A percentile compares a stretch with the other conserved stretches of the same genome.
phyloP scores from a whole-genome alignment of 2,888 invertebrate species.

The Drosophila lacicola region DNA sequence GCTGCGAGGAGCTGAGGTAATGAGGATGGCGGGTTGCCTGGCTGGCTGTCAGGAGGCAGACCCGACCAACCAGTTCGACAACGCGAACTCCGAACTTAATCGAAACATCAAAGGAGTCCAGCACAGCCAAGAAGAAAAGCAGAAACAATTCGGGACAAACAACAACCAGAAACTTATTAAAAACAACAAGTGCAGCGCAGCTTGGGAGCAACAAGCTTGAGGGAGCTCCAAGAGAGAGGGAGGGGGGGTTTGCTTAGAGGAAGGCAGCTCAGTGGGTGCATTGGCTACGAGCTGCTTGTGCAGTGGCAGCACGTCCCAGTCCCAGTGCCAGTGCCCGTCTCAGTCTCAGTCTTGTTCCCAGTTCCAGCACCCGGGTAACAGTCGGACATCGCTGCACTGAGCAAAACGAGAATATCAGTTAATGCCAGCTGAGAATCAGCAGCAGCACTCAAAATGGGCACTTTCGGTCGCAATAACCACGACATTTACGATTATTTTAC shows the following conservation, averaged over 20 bases:
- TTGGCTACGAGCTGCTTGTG: constrained; percentile 63
- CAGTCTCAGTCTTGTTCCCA: constrained; percentile 4
- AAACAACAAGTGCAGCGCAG: constrained; percentile 80
- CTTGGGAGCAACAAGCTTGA: constrained; percentile 35
- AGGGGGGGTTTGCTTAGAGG: background rate
- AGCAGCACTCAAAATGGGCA: constrained; percentile 82
- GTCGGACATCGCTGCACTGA: constrained; percentile 70
- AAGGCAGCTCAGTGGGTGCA: constrained; percentile 28
- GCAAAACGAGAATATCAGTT: constrained; percentile 81
- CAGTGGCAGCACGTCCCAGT: constrained; percentile 75
- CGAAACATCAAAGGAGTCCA: constrained; percentile 78
- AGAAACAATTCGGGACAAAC: constrained; percentile 22
- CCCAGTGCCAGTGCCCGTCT: constrained; percentile 12
- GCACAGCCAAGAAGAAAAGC: constrained; percentile 32
- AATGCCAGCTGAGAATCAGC: constrained; percentile 59
- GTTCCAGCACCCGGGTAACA: constrained; percentile 8
- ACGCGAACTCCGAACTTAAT: constrained; percentile 80
- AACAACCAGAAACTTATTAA: constrained; percentile 79
- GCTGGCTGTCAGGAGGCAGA: constrained; percentile 37
- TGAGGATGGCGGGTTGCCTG: background rate
- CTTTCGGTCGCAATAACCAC: constrained; percentile 85
- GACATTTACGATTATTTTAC: constrained; percentile 86
- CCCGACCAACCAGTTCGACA: constrained; percentile 75
- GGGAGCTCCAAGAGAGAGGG: constrained; percentile 1
- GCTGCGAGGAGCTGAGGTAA: constrained; percentile 27